These are phyloP conservation scores for Xerus inauris DNA, from an alignment of 2,113 vertebrate species.

Conservation along the genomic window DNA sequence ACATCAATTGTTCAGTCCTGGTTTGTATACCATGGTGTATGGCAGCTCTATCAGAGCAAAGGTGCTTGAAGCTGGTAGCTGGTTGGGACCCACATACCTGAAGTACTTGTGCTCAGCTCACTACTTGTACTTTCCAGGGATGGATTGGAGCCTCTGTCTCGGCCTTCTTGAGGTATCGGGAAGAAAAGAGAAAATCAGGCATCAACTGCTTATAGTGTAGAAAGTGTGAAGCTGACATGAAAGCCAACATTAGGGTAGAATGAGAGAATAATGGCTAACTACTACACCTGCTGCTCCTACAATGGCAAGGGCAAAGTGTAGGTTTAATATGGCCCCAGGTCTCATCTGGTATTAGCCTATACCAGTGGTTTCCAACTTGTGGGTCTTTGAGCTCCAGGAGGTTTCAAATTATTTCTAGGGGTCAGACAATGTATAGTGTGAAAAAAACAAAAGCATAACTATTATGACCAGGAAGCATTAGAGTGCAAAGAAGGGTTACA, in stretches of 20 bases:
- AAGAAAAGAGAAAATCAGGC: slow-evolving; percentile 59
- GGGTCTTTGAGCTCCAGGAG: background rate
- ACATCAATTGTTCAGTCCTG: background rate
- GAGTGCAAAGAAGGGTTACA: background rate
- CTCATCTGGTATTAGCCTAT: background rate
- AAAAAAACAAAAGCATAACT: background rate
- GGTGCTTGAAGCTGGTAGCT: background rate
- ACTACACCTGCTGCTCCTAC: background rate
- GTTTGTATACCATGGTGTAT: background rate
- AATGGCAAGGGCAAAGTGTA: background rate
- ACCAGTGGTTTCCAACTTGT: background rate
- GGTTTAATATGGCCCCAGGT: background rate
- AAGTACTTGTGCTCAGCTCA: slow-evolving; percentile 92
- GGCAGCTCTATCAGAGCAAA: background rate
- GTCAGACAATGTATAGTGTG: background rate
- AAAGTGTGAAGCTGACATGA: background rate
- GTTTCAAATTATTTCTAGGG: slow-evolving; percentile 32
- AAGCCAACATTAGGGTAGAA: background rate
- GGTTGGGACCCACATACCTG: slow-evolving; percentile 86
- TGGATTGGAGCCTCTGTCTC: slow-evolving; percentile 77
- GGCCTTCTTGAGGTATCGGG: slow-evolving; percentile 76
- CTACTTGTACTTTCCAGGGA: slow-evolving; percentile 90
- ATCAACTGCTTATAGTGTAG: background rate
- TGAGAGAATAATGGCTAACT: background rate
- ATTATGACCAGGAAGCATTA: background rate